Percentiles rank a stretch among this genome's conserved stretches.
Conservation (phyloP, 2,888 invertebrate genomes). For the Pharmacophagus antenor region DNA sequence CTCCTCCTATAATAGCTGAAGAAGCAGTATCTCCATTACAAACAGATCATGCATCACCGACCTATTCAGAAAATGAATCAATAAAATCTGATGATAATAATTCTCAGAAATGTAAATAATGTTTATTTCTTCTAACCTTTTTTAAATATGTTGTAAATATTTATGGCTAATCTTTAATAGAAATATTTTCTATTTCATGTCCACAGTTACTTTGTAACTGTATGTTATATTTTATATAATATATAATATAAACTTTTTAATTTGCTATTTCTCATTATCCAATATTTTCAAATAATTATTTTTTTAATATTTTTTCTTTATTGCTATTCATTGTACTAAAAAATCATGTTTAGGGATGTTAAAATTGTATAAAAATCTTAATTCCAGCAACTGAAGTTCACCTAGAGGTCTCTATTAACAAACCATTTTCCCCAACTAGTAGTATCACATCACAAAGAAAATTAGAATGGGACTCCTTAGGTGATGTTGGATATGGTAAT, state of each 20-base stretch:
- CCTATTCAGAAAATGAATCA: slow-evolving; percentile 58
- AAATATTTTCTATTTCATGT: too few species aligned
- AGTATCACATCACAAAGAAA: slow-evolving; percentile 87
- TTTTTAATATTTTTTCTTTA: not conserved
- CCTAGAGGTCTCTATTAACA: slow-evolving; percentile 63
- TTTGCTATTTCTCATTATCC: not conserved
- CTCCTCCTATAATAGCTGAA: slow-evolving; percentile 70
- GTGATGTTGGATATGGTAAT: slow-evolving; percentile 90
- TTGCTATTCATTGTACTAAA: not conserved
- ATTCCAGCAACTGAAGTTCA: slow-evolving; percentile 65
- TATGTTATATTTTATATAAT: too few species aligned
- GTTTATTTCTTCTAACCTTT: slow-evolving; percentile 11
- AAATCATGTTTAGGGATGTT: not conserved
- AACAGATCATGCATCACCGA: slow-evolving; percentile 35
- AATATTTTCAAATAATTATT: not conserved
- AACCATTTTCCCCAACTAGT: slow-evolving; percentile 85
- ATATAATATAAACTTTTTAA: not conserved
- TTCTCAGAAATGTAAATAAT: slow-evolving; percentile 67
- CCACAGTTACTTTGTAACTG: too few species aligned
- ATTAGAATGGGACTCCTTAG: slow-evolving; percentile 93
- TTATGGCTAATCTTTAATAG: too few species aligned
- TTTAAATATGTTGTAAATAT: not conserved
- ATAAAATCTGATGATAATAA: slow-evolving; percentile 62
- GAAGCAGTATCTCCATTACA: slow-evolving; percentile 37
- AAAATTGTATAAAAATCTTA: not conserved